Base-by-base conservation (phyloP, 1,140 invertebrate genomes). In the Dolichoris vasculosae region DNA sequence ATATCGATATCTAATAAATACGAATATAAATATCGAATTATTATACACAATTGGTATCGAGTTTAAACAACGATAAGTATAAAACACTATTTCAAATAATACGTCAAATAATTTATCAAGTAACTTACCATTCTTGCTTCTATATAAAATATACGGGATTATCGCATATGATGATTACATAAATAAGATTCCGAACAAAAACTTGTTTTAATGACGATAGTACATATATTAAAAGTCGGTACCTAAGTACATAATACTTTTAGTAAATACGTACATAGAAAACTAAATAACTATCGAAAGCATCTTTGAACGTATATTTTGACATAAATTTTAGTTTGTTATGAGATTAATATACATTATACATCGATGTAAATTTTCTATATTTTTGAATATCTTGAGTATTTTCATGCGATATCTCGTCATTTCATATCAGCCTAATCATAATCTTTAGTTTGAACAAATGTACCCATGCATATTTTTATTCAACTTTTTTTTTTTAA, bases 131-230 rank as follows among this genome's bases (percentile, higher is more conserved):
- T 48, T n/a, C 40, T 7, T 64, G n/a, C 35, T 67, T 46, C 38
- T 40, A n/a, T 30, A 77, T 51, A 51, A 64, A 83, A 46, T 43
- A 63, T 35, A 67, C 51, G 13, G 71, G 23, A 30, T 76, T 30
- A n/a, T n/a, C n/a, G 82, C n/a, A 73, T 32, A 51, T n/a, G 43
- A 15, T 43, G 30, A 64, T 83, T 83, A 83, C 82, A 71, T 83
- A 83, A 63, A 43, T 17, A 23, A 46, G 43, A 2, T 43, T 67
- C 30, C 4, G 35, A 75, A 75, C 20, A n/a, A 82, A 69, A 82
- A 23, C 30, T 82, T 43, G 17, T 77, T 35, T 40, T 3, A 43
- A 26, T 43, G 20, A 43, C n/a, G 38, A 71, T 38, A 43, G 20
- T 13, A 73, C 13, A 73, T 26, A n/a, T 73, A 73, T 73, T 73